phyloP scores from a whole-genome alignment of 2,113 vertebrate genomes.

The Pristiophorus japonicus region DNA sequence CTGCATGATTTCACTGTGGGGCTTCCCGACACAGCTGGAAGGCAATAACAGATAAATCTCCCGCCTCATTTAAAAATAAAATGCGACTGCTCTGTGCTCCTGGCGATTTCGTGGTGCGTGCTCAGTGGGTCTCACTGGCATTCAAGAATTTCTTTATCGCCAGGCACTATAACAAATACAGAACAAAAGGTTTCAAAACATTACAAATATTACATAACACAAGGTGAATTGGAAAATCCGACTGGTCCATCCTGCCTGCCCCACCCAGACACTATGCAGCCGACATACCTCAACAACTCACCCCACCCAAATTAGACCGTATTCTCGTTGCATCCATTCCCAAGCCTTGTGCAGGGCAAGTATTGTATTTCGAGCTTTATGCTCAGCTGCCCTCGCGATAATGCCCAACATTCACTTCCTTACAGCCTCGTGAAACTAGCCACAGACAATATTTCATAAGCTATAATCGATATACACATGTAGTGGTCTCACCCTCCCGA shows the following conservation, averaged over 20 bases:
- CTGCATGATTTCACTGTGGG: background rate
- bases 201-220: background rate
- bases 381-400: background rate
- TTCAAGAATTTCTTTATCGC: background rate
- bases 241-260: background rate
- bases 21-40: background rate
- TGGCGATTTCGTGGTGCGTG: background rate
- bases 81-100: background rate
- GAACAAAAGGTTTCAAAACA: background rate
- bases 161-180: background rate
- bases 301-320: background rate
- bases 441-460: background rate
- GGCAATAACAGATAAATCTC: background rate
- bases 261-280: background rate
- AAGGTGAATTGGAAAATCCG: background rate
- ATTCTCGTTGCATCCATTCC: background rate
- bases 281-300: background rate
- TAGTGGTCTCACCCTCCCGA: no score
- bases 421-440: background rate
- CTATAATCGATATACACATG: background rate
- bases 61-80: background rate
- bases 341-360: background rate
- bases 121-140: background rate
- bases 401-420: background rate
- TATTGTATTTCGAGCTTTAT: background rate